Evolutionary conservation across 1,140 invertebrate genomes (phyloP).

Genomic region (Neotoxoptera formosana): DNA sequence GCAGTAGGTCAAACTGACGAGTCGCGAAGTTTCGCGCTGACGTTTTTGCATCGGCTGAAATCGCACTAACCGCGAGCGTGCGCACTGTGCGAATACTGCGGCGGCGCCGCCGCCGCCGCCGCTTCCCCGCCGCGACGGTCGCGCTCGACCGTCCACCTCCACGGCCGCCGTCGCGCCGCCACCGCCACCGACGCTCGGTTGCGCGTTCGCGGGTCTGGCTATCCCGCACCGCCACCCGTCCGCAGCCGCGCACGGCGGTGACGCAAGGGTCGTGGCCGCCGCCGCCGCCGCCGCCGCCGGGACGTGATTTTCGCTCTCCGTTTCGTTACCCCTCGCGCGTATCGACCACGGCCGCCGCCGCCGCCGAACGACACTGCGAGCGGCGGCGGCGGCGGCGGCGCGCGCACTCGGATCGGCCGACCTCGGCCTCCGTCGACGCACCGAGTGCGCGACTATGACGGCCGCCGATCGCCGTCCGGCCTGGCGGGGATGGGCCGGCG

Average conservation of each 20-base stretch:
- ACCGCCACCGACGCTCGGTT: not conserved
- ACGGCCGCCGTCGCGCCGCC: not conserved
- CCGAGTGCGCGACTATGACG: not conserved
- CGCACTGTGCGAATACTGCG: conserved; percentile 27
- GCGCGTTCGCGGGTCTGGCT: not conserved
- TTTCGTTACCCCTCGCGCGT: not conserved
- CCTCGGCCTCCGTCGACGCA: conserved; percentile 34
- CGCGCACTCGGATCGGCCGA: not conserved
- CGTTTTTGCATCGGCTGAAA: conserved; percentile 55
- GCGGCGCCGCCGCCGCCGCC: not conserved
- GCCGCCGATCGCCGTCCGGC: not conserved
- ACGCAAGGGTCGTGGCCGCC: not conserved
- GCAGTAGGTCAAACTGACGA: conserved; percentile 51
- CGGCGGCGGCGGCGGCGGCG: not conserved
- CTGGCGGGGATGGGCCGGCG: not conserved
- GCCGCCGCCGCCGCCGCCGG: not conserved
- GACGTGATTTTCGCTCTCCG: not conserved
- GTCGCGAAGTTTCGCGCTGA: conserved; percentile 56
- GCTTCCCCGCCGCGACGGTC: not conserved
- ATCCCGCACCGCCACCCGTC: not conserved
- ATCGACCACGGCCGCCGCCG: not conserved
- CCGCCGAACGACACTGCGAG: not conserved
- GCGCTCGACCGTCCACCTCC: not conserved
- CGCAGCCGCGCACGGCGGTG: not conserved
- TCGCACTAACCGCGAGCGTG: conserved; percentile 17